These are phyloP conservation scores for Bombus consobrinus DNA, from an alignment of 1,140 invertebrate genomes.

Conservation along the genomic window DNA sequence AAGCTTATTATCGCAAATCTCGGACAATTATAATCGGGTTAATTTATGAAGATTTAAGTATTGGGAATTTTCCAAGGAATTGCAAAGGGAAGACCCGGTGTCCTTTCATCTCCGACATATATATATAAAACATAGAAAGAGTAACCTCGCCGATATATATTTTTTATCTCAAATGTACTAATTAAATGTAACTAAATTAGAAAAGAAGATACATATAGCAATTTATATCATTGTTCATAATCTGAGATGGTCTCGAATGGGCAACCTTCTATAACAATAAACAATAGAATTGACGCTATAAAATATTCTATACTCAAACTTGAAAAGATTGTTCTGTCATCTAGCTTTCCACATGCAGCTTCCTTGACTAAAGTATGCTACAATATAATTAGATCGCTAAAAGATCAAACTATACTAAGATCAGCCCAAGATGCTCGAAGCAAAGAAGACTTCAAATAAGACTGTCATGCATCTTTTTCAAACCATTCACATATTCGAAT, in stretches of 20 bases:
- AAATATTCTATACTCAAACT: not conserved
- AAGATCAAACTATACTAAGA: not conserved
- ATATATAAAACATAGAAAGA: too few species aligned
- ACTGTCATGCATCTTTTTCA: not conserved
- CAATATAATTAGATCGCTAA: not conserved
- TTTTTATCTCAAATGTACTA: not conserved
- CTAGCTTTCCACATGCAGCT: conserved; percentile 10
- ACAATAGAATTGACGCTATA: not conserved
- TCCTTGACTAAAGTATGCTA: not conserved
- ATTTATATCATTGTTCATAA: not conserved
- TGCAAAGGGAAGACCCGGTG: too few species aligned
- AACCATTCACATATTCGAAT: not conserved
- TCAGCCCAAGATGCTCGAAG: conserved; percentile 34
- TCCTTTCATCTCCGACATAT: too few species aligned
- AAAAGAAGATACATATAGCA: not conserved
- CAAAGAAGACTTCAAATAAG: not conserved
- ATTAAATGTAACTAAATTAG: not conserved
- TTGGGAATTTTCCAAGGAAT: too few species aligned
- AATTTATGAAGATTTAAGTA: too few species aligned
- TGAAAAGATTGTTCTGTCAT: not conserved
- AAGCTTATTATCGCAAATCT: too few species aligned
- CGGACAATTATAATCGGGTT: too few species aligned
- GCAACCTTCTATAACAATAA: not conserved
- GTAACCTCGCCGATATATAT: not conserved
- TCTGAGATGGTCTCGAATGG: not conserved